A percentile compares a stretch with the other conserved stretches of the same genome.
Conservation (phyloP, 2,797 vertebrate species). For the Fistularia tabacaria region DNA sequence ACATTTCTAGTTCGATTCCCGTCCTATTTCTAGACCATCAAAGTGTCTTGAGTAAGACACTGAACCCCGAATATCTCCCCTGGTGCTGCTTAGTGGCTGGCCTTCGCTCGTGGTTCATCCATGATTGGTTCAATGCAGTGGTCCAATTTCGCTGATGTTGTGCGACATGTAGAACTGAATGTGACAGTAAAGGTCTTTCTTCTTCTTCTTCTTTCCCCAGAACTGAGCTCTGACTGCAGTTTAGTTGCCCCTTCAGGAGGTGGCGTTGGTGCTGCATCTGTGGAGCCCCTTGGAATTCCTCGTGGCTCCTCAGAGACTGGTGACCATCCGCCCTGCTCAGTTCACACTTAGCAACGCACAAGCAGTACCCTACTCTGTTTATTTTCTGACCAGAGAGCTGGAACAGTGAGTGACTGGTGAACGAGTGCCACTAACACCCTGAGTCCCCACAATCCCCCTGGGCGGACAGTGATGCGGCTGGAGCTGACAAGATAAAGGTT, state of each 20-base stretch:
- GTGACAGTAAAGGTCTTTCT: too few relatives aligned
- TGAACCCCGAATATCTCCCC: too few relatives aligned
- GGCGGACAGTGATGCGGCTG: neutral
- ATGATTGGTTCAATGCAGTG: too few relatives aligned
- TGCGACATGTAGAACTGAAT: too few relatives aligned
- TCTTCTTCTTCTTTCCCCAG: constrained; percentile 58
- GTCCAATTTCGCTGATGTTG: too few relatives aligned
- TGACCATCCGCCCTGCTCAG: constrained; percentile 20
- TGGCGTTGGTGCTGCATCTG: constrained; percentile 72
- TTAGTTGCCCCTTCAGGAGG: constrained; percentile 75
- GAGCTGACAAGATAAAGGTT: constrained; percentile 1
- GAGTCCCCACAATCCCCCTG: constrained; percentile 21
- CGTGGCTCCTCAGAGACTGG: constrained; percentile 27
- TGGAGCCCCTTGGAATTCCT: constrained; percentile 31
- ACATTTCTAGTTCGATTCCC: too few relatives aligned
- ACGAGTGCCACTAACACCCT: constrained; percentile 9
- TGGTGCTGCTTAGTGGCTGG: too few relatives aligned
- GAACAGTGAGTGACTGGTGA: constrained; percentile 27
- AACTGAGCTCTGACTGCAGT: constrained; percentile 79
- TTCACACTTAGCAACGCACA: constrained; percentile 53
- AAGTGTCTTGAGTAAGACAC: too few relatives aligned
- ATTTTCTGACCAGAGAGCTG: constrained; percentile 30
- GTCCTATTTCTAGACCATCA: too few relatives aligned
- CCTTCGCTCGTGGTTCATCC: too few relatives aligned
- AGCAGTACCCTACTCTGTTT: constrained; percentile 29